Percentiles rank a stretch among this genome's conserved stretches.
Conservation (phyloP, 2,113 vertebrate genomes). For the Dendropsophus ebraccatus region DNA sequence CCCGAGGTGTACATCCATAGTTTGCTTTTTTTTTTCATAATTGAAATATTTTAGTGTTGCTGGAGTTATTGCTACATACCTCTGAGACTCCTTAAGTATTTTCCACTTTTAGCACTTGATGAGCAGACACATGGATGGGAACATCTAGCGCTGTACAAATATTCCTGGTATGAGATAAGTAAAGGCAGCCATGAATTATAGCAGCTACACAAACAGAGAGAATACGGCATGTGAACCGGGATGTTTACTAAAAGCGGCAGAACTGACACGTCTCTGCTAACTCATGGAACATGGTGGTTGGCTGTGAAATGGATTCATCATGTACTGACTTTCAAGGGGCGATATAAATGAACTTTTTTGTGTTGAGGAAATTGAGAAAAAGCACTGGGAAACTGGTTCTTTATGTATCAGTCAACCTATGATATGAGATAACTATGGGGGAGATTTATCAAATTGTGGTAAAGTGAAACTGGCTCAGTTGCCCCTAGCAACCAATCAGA, state of each 20-base stretch:
- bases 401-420: no score
- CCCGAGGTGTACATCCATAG: no score
- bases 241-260: constrained; percentile 20
- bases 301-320: constrained; percentile 38
- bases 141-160: background rate
- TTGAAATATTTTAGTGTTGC: no score
- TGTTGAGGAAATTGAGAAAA: no score
- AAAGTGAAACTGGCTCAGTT: no score
- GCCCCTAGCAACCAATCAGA: no score
- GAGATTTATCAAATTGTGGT: no score
- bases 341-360: background rate
- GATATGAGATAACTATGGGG: no score
- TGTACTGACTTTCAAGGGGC: background rate
- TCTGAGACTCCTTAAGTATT: background rate
- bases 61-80: no score
- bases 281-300: constrained; percentile 20
- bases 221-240: constrained; percentile 10
- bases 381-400: no score
- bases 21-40: no score
- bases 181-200: constrained; percentile 24
- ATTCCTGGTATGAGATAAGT: constrained; percentile 35
- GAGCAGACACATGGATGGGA: background rate
- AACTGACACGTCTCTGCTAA: constrained; percentile 14
- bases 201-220: constrained; percentile 17
- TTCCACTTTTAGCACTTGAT: background rate